A percentile compares a stretch with the other conserved stretches of the same genome.
phyloP scores from a whole-genome alignment of 2,888 invertebrate species.

The Drosophila histrio region DNA sequence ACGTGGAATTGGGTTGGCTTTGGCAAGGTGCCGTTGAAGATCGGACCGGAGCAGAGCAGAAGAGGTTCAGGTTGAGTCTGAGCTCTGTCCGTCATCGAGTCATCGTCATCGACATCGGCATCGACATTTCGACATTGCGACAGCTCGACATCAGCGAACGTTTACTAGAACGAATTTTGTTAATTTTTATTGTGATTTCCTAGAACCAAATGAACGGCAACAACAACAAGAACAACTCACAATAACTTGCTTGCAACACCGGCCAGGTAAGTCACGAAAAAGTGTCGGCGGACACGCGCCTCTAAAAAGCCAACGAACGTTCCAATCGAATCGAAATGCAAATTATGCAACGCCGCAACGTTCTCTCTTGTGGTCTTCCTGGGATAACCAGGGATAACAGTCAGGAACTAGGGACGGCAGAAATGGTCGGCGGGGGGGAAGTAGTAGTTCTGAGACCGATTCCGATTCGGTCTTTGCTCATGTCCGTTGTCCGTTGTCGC shows the following conservation, averaged over 20 bases:
- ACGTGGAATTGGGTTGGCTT: conserved; percentile 62
- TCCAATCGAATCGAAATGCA: conserved; percentile 83
- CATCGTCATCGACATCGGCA: conserved; percentile 12
- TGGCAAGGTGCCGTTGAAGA: conserved; percentile 54
- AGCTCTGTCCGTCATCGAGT: conserved; percentile 9
- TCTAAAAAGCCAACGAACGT: conserved; percentile 69
- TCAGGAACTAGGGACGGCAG: not conserved
- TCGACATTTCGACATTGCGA: conserved; percentile 15
- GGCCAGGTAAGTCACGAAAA: conserved; percentile 75
- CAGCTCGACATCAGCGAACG: conserved; percentile 52
- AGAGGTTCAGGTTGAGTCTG: not conserved
- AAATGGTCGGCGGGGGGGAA: not conserved
- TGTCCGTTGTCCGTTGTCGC: conserved; percentile 19
- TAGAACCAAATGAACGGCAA: conserved; percentile 64
- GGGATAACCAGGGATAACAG: not conserved
- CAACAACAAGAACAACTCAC: conserved; percentile 7
- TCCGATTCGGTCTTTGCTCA: conserved; percentile 33
- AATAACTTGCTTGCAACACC: not conserved
- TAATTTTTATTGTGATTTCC: conserved; percentile 80
- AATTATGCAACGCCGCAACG: conserved; percentile 78
- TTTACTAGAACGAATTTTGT: conserved; percentile 78
- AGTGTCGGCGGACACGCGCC: conserved; percentile 84
- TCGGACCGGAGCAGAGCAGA: not conserved
- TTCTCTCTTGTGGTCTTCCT: conserved; percentile 16
- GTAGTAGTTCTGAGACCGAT: conserved; percentile 13